Evolutionary conservation across 2,797 vertebrate genomes (phyloP).

Genomic region (Cuniculus paca): DNA sequence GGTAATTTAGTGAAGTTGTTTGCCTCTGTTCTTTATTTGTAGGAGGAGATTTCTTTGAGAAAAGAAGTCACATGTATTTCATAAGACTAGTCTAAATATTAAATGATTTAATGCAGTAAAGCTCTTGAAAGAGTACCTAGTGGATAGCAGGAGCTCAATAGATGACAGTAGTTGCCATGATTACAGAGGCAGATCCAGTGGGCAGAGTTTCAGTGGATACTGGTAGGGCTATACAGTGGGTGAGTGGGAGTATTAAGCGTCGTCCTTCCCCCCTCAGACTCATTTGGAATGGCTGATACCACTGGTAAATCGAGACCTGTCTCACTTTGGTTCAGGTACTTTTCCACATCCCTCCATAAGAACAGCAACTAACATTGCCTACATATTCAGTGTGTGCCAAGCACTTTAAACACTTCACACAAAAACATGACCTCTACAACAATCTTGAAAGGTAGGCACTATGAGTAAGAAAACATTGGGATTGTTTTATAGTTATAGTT

Average conservation of each 20-base stretch:
- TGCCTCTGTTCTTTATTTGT: neutral
- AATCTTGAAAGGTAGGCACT: neutral
- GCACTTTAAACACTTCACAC: neutral
- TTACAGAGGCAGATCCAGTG: neutral
- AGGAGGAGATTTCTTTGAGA: neutral
- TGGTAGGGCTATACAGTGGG: neutral
- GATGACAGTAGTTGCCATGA: neutral
- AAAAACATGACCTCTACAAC: neutral
- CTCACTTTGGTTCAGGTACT: neutral
- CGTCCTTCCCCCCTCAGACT: neutral
- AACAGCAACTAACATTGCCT: neutral
- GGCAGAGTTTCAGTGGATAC: neutral
- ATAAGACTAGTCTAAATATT: slow-evolving; percentile 18
- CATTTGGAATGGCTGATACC: neutral
- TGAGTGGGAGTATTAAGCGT: neutral
- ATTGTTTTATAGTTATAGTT: slow-evolving; percentile 1
- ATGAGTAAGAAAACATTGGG: neutral
- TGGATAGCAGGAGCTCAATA: neutral
- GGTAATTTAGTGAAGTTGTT: neutral
- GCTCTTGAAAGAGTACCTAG: neutral
- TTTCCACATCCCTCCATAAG: neutral
- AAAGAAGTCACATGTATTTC: neutral
- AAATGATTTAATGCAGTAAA: neutral
- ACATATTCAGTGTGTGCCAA: slow-evolving; percentile 14
- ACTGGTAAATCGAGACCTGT: neutral